Conservation (phyloP, 2,113 vertebrate genomes). For the Zeus faber region DNA sequence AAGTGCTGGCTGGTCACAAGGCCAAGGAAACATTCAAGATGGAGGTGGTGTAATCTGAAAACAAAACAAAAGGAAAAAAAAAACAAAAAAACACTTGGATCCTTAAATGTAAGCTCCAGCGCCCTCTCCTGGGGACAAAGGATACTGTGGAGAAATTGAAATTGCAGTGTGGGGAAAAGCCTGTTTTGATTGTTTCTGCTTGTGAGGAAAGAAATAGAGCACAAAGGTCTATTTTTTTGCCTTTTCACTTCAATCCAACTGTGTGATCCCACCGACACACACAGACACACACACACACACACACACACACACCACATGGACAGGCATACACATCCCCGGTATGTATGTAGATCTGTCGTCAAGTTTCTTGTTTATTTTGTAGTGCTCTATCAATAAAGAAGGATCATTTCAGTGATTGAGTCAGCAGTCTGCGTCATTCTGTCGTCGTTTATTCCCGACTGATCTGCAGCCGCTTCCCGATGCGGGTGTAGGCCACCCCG, state of each 20-base stretch:
- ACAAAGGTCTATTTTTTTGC: too few species aligned
- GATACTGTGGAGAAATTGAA: constrained; percentile 10
- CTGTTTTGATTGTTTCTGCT: background rate
- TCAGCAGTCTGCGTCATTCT: too few species aligned
- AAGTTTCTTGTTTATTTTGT: too few species aligned
- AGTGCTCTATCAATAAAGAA: too few species aligned
- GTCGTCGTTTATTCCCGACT: constrained; percentile 48
- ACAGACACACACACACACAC: constrained; percentile 2
- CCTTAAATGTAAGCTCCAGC: constrained; percentile 31
- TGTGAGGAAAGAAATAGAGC: too few species aligned
- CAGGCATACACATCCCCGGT: too few species aligned
- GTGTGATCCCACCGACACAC: background rate
- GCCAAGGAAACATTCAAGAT: constrained; percentile 31
- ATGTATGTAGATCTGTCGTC: too few species aligned
- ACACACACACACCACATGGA: background rate
- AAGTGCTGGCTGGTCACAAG: constrained; percentile 1
- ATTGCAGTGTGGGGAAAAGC: background rate
- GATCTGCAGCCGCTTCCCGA: constrained; percentile 5
- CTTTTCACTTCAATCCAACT: background rate
- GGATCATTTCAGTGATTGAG: too few species aligned
- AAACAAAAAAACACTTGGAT: background rate
- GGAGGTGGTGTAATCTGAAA: constrained; percentile 25
- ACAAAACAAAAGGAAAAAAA: too few species aligned
- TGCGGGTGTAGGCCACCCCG: too few species aligned
- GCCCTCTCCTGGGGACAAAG: constrained; percentile 63